Conservation (phyloP, 2,113 vertebrate species). For the Hyperopisus bebe region DNA sequence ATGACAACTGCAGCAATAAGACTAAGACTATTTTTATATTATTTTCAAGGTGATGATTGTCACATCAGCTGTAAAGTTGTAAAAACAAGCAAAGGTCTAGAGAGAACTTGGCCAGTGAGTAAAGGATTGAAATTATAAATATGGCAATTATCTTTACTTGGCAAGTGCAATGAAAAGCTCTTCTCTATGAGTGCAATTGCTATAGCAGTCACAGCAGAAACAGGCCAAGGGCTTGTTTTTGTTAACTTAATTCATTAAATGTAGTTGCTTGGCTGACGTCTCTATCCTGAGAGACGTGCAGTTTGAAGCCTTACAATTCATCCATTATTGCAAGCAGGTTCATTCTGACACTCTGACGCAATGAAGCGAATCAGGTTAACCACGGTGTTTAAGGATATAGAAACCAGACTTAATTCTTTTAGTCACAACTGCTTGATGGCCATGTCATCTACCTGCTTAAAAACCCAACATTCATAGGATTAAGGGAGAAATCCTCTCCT, state of each 20-base stretch:
- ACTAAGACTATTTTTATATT: neutral
- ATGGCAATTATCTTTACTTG: neutral
- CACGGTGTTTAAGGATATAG: neutral
- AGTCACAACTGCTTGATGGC: neutral
- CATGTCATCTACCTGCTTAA: neutral
- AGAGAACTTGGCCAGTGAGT: neutral
- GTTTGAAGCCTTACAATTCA: neutral
- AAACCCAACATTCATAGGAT: neutral
- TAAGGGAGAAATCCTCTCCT: neutral
- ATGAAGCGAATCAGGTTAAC: neutral
- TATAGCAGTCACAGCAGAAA: neutral
- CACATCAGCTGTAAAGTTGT: neutral
- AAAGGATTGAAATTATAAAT: neutral
- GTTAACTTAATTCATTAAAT: neutral
- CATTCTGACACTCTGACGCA: neutral
- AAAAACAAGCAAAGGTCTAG: neutral
- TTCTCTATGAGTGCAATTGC: neutral
- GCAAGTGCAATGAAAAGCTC: slow-evolving; percentile 2
- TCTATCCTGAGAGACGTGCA: neutral
- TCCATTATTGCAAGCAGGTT: neutral
- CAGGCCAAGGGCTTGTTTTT: neutral
- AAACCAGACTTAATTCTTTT: neutral
- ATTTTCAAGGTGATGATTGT: neutral
- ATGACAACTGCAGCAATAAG: neutral
- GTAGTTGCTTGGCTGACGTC: neutral